Evolutionary conservation across 2,888 invertebrate species (phyloP).

Genomic region (Dinocampus coccinellae): DNA sequence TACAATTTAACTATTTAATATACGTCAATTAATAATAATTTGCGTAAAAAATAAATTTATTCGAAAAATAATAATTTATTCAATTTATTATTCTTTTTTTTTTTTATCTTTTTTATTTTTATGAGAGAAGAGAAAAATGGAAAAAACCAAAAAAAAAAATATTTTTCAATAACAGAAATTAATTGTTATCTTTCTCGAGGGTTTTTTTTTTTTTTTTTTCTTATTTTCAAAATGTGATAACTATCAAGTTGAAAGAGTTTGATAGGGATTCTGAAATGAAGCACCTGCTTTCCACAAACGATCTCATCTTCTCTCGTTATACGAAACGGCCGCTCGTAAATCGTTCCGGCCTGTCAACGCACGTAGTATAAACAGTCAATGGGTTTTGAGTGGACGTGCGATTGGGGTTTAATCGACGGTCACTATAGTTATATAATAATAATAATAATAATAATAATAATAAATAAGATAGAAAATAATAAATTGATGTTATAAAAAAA

Average conservation of each 20-base stretch:
- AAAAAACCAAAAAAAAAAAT: too few relatives aligned
- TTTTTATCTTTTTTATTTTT: too few relatives aligned
- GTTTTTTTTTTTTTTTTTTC: background rate
- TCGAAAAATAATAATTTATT: too few relatives aligned
- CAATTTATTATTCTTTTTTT: too few relatives aligned
- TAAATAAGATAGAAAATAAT: background rate
- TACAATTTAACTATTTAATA: too few relatives aligned
- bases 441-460: background rate
- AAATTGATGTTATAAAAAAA: background rate
- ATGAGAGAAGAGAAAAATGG: too few relatives aligned
- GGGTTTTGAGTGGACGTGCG: slow-evolving; percentile 1
- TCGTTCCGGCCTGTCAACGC: slow-evolving; percentile 44
- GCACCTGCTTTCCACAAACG: slow-evolving; percentile 41
- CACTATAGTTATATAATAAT: background rate
- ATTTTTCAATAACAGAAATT: too few relatives aligned
- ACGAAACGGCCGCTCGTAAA: slow-evolving; percentile 46
- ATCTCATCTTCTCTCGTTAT: slow-evolving; percentile 44
- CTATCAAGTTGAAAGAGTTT: background rate
- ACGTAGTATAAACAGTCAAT: background rate
- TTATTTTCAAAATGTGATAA: background rate
- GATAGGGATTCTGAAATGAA: slow-evolving; percentile 26
- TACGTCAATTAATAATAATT: too few relatives aligned
- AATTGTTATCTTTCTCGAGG: slow-evolving; percentile 15
- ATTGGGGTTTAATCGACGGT: background rate
- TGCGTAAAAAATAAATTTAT: too few relatives aligned